Evolutionary conservation across 2,797 vertebrate genomes (phyloP), one percentile per base, ranked within the genome.

Genomic region (Semotilus atromaculatus): DNA sequence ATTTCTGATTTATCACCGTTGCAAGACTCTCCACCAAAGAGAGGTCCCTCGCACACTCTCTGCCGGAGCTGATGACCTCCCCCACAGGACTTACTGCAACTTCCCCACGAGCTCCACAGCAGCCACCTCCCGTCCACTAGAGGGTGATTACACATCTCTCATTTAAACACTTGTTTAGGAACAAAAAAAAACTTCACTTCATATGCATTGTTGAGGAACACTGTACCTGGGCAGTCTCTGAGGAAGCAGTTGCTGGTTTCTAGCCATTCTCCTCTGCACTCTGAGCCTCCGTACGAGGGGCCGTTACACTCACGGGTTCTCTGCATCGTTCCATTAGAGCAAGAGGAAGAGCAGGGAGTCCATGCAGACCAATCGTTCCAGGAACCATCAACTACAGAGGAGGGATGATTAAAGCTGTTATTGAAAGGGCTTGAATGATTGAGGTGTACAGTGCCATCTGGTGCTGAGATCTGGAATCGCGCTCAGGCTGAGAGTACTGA

Each of bases 291-390:
- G 0, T 99, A 99, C 0, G 97, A 99, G 0, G 98, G 98, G 0
- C 98, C 98, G 0, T 99, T 99, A 93, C 98, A 99, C 82, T 99
- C 98, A 0, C 98, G 93, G 0, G 95, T 98, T 67, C 97, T 94
- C 92, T 98, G 96, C 92, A 95, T 97, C 83, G 98, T 99, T 10
- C 98, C 98, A 10, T 99, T 99, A 86, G 98, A 97, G 93, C 98
- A 99, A 75, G 96, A 95, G 21, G 96, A 89, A 0, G 98, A 98
- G 92, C 98, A 99, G 0, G 93, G 53, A 80, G 89, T 98, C 98
- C 98, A 99, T 84, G 94, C 94, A 1, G 98, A 97, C 98, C 98
- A 99, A 0, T 99, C 98, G 0, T 97, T 99, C 98, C 98, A 99
- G 91, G 95, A 96, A 87, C 98, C 98, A 0, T 99, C 98, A 95